Base-by-base conservation (phyloP, 2,888 invertebrate genomes). In the Oscheius sp. region DNA sequence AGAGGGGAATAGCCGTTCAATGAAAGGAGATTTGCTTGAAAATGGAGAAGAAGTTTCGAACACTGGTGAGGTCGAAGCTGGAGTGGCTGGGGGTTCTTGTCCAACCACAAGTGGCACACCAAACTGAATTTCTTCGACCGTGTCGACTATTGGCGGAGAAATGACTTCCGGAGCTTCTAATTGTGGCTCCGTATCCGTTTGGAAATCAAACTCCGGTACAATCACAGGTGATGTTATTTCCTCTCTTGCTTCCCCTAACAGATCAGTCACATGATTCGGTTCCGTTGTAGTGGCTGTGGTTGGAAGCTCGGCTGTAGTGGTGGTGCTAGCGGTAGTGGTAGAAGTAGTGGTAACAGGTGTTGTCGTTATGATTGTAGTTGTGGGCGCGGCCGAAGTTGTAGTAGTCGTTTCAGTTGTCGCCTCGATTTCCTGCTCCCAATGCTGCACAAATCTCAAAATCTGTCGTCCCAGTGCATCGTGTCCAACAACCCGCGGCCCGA, bases 381-480 rank as follows among this genome's bases (percentile, higher is more conserved):
- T 42, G 2, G 62, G 10, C 5, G 62, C 37, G 11, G 62, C 5
- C 13, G 47, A 29, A 47, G 63, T 63, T 2, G 65, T 65, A 33
- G 35, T 13, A 35, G n/a, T 32, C 35, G 35, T 11, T 37, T 60
- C 42, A 42, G 11, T 37, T 35, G 59, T 60, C 35, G 59, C 13
- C 35, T 60, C 53, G 29, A 53, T 51, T 48, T 65, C 48, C 29
- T 50, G 48, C 37, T 55, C 68, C 68, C 68, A 68, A n/a, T 68
- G 53, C 13, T 53, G 21, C 11, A 68, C 42, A 55, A 68, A 68
- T 33, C 68, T 10, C n/a, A 68, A 11, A 29, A 68, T 68, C 9
- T 53, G 37, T 55, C 68, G 33, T 68, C 68, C 68, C n/a, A 55
- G 35, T 21, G 53, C 53, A 53, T 68, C 68, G 2, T 55, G 37